A percentile compares a stretch with the other conserved stretches of the same genome.
These are phyloP conservation scores for Amphiprion clarkii DNA, from an alignment of 2,797 vertebrate species.

Conservation along the genomic window DNA sequence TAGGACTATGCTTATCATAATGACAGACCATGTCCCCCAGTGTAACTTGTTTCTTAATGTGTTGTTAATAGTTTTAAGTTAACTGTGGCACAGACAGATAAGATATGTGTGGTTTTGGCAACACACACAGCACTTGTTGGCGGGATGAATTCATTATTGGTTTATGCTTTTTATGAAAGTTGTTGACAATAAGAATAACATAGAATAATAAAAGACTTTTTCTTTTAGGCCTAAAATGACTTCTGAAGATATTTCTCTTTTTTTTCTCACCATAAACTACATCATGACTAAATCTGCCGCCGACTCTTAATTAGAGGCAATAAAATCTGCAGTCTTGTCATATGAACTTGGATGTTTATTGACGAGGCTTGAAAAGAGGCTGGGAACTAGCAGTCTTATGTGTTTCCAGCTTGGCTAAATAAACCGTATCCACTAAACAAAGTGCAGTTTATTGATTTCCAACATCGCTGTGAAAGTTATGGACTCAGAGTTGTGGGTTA, in stretches of 20 bases:
- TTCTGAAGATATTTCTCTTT: not conserved
- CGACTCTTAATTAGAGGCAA: conserved; percentile 11
- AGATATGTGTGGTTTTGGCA: not conserved
- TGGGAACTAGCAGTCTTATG: conserved; percentile 57
- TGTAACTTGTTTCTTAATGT: not conserved
- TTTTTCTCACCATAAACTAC: conserved; percentile 1
- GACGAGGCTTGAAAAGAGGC: conserved; percentile 42
- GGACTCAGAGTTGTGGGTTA: not conserved
- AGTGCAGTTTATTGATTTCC: conserved; percentile 50
- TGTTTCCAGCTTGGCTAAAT: conserved; percentile 64
- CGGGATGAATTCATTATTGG: not conserved
- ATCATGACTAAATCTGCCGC: conserved; percentile 6
- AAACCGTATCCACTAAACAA: conserved; percentile 63
- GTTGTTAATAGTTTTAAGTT: not conserved
- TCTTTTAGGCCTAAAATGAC: not conserved
- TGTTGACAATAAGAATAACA: not conserved
- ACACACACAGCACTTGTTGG: not conserved
- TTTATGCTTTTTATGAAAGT: not conserved
- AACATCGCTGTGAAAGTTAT: conserved; percentile 26
- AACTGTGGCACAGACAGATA: not conserved
- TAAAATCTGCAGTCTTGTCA: conserved; percentile 27
- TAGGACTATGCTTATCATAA: not conserved
- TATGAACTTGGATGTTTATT: conserved; percentile 63
- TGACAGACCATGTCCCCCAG: not conserved
- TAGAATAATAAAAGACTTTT: not conserved